phyloP scores from a whole-genome alignment of 2,888 invertebrate species.

The Steinernema scapterisci region DNA sequence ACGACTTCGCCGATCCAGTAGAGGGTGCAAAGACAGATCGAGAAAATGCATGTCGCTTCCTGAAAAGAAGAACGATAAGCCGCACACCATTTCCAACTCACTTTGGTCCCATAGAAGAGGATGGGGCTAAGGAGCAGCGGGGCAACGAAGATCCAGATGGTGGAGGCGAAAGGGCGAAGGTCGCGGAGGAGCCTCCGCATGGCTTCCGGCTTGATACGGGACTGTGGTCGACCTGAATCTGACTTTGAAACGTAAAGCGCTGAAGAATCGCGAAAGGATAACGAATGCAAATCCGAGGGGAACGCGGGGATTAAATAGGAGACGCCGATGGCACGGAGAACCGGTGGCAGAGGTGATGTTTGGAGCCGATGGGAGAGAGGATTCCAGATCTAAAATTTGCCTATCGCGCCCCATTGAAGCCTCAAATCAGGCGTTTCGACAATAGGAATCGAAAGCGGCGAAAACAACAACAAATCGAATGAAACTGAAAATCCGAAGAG shows the following conservation, averaged over 20 bases:
- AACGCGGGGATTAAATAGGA: slow-evolving; percentile 20
- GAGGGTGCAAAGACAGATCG: slow-evolving; percentile 4
- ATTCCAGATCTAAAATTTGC: neutral
- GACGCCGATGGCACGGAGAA: slow-evolving; percentile 12
- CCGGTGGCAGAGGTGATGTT: neutral
- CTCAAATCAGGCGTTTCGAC: neutral
- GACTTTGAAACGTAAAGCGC: too few species aligned
- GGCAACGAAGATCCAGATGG: slow-evolving; percentile 41
- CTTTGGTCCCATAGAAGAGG: slow-evolving; percentile 38
- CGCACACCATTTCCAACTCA: neutral
- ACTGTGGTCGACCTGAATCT: too few species aligned
- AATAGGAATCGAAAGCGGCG: neutral
- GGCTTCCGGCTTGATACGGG: neutral
- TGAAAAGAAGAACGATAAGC: neutral
- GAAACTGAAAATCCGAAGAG: slow-evolving; percentile 2
- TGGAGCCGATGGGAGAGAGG: neutral
- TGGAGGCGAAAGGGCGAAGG: slow-evolving; percentile 1
- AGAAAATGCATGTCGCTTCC: slow-evolving; percentile 19
- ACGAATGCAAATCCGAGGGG: slow-evolving; percentile 21
- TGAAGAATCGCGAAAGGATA: neutral
- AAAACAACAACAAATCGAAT: neutral
- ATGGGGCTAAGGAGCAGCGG: slow-evolving; percentile 47
- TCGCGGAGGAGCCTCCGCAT: slow-evolving; percentile 12
- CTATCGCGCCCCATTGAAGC: neutral
- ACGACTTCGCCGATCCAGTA: slow-evolving; percentile 40